Conservation (phyloP, 2,113 vertebrate species). For the Charina bottae region DNA sequence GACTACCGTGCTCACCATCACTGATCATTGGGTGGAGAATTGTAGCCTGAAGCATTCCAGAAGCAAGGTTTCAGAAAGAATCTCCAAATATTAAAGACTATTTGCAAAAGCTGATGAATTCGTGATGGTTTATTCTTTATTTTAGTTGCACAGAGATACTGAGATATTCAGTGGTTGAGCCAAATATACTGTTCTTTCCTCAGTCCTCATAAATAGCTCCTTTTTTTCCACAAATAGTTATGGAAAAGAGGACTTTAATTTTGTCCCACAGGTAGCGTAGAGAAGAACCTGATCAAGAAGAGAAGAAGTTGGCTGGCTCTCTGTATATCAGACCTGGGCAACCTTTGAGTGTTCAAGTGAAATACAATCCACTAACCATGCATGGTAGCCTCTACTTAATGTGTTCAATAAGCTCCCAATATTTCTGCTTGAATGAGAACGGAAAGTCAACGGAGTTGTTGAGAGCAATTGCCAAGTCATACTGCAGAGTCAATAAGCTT, state of each 20-base stretch:
- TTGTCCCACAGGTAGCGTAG: neutral
- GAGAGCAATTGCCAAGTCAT: neutral
- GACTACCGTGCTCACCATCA: neutral
- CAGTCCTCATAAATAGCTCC: neutral
- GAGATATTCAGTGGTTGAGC: neutral
- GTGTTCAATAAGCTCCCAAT: neutral
- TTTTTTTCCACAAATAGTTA: neutral
- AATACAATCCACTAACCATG: neutral
- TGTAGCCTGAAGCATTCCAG: neutral
- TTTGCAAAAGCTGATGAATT: neutral
- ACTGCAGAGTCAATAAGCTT: neutral
- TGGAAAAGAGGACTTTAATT: neutral
- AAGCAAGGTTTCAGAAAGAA: neutral
- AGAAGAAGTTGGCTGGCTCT: neutral
- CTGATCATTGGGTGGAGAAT: neutral
- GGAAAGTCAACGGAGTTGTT: neutral
- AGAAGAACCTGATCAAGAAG: neutral
- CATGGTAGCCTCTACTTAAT: neutral
- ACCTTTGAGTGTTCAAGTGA: no score
- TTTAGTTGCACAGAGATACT: neutral
- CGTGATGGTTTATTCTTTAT: constrained; percentile 7
- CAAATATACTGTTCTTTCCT: neutral
- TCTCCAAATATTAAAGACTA: neutral
- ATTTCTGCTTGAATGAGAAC: neutral
- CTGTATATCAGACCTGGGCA: neutral